Conservation (phyloP, 1,140 invertebrate genomes). For the Drosophila elegans region DNA sequence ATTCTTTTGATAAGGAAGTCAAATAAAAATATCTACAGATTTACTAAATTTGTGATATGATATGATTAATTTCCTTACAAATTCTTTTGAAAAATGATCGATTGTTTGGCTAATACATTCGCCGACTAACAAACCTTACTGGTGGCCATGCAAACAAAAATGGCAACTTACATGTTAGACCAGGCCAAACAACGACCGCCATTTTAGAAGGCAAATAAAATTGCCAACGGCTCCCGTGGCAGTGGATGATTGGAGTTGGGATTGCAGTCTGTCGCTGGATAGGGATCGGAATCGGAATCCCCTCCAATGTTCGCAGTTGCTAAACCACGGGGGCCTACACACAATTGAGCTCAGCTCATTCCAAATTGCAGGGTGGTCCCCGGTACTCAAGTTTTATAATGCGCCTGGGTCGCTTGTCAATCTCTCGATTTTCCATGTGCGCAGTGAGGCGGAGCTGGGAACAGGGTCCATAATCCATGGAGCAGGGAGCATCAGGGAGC, state of each 20-base stretch:
- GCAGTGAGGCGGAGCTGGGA: conserved; percentile 55
- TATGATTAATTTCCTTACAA: too few species aligned
- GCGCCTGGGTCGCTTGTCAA: conserved; percentile 70
- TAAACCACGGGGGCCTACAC: conserved; percentile 39
- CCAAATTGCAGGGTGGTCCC: conserved; percentile 76
- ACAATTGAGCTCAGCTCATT: conserved; percentile 71
- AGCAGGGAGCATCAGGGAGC: conserved; percentile 34
- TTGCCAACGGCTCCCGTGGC: conserved; percentile 37
- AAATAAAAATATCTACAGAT: too few species aligned
- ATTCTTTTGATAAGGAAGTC: too few species aligned
- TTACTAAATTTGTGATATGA: too few species aligned
- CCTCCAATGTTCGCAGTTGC: conserved; percentile 6
- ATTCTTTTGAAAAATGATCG: too few species aligned
- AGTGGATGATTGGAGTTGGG: conserved; percentile 30
- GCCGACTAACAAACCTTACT: not conserved
- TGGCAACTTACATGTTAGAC: conserved; percentile 44
- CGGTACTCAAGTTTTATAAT: conserved; percentile 69
- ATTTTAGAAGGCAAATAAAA: conserved; percentile 32
- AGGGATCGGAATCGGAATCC: conserved; percentile 3
- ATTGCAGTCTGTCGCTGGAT: conserved; percentile 13
- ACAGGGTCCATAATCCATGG: conserved; percentile 13
- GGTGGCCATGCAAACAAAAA: conserved; percentile 11
- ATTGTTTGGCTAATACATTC: not conserved
- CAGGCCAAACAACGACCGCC: conserved; percentile 18
- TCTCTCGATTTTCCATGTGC: conserved; percentile 43